Evolutionary conservation across 2,888 invertebrate species (phyloP), one percentile per base, ranked within the genome.

Genomic region (Schizotus pectinicornis): DNA sequence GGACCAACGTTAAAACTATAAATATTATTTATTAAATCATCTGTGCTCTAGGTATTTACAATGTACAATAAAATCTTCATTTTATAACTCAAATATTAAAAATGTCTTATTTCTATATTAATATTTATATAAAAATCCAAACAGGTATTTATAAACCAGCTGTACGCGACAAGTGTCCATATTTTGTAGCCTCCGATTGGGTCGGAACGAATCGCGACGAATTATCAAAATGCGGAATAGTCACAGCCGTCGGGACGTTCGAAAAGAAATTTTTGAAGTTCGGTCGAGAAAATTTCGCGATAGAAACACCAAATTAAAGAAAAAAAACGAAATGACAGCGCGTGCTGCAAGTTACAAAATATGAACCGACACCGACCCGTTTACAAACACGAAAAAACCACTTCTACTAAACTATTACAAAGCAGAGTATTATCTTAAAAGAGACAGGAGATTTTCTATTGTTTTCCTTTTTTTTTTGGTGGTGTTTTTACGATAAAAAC

Each of bases 1-100:
- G 7, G 30, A 31, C 9, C 32, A 8, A n/a, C 36, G 33, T 39
- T 61, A 67, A 72, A 76, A 76, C 75, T 76, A 76, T 77, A 77
- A 76, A 77, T 77, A 76, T 72, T 75, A 70, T 70, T 59, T 77
- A 77, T 77, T 77, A 76, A 76, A 76, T 75, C 74, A 74, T 77
- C 76, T 77, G 77, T 77, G 77, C 77, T 77, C 68, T 68, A 70
- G 61, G 54, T 77, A 77, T 77, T 70, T 77, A 77, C 77, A 77
- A 77, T 77, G 75, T 77, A 77, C 77, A 77, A 74, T 75, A 74
- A 74, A 76, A 74, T 74, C 71, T 74, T 69, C 72, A 73, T 67
- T 73, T 75, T 76, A 76, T 62, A 58, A 60, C 51, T 58, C 43
- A 59, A 67, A 63, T 64, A 63, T 69, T 72, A 69, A 68, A 70